These are phyloP conservation scores for Pangasius krempfi DNA, from an alignment of 2,797 vertebrate species.

Conservation along the genomic window DNA sequence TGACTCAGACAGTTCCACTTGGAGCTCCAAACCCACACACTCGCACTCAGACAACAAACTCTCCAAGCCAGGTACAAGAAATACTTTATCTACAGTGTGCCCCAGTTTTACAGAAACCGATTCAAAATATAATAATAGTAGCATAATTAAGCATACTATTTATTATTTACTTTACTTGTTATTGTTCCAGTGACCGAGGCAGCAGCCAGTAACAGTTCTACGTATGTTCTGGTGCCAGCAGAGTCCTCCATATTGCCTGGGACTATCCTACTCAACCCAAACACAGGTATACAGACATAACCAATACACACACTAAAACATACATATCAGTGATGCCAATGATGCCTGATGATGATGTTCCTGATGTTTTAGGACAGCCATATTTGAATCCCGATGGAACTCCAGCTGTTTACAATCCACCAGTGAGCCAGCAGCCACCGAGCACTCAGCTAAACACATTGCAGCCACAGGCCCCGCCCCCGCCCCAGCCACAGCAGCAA, in stretches of 20 bases:
- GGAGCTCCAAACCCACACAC: conserved; percentile 79
- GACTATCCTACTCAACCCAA: conserved; percentile 93
- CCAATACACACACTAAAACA: background rate
- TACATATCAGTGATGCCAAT: conserved; percentile 9
- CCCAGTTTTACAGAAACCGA: background rate
- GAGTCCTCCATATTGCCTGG: conserved; percentile 93
- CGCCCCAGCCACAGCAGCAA: conserved; percentile 72
- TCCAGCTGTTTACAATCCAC: conserved; percentile 92
- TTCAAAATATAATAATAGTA: background rate
- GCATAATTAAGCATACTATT: background rate
- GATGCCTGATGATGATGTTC: conserved; percentile 29
- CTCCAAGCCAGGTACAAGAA: conserved; percentile 79
- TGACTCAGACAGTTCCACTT: conserved; percentile 89
- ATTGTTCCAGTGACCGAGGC: background rate
- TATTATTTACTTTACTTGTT: background rate
- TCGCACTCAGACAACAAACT: conserved; percentile 81
- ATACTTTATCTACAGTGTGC: background rate
- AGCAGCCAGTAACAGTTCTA: conserved; percentile 73
- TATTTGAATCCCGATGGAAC: conserved; percentile 94
- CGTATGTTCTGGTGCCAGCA: conserved; percentile 84
- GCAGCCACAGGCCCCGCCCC: conserved; percentile 66
- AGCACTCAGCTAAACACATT: conserved; percentile 68
- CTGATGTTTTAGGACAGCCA: conserved; percentile 83
- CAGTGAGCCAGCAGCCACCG: conserved; percentile 82
- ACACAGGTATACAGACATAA: conserved; percentile 79